phyloP scores from a whole-genome alignment of 2,888 invertebrate genomes.

The Rhogogaster chlorosoma region DNA sequence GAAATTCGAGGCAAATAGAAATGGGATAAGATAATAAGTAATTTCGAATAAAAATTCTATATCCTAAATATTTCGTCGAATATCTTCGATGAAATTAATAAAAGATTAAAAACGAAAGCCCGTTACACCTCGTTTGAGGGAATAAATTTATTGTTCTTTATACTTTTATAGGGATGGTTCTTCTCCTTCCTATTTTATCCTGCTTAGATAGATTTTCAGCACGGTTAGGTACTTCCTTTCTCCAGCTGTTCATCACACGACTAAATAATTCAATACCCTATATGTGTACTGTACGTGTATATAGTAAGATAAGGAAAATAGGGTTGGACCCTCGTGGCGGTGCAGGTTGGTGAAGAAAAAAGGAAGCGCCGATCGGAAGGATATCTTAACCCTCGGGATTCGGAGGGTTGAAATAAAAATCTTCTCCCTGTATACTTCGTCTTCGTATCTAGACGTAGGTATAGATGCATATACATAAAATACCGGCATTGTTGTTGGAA shows the following conservation, averaged over 20 bases:
- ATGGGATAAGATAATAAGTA: too few relatives aligned
- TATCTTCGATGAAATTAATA: too few relatives aligned
- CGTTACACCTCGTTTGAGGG: not conserved
- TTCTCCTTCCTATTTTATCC: not conserved
- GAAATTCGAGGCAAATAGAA: too few relatives aligned
- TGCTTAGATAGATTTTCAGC: not conserved
- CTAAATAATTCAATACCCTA: conserved; percentile 26
- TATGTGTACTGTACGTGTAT: not conserved
- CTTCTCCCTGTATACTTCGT: not conserved
- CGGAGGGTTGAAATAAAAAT: conserved; percentile 2
- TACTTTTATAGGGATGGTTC: not conserved
- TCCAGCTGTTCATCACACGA: conserved; percentile 2
- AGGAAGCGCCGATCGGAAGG: not conserved
- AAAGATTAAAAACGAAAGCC: not conserved
- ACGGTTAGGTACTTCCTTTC: not conserved
- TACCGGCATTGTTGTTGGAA: too few relatives aligned
- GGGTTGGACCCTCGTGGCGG: not conserved
- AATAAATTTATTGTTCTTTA: not conserved
- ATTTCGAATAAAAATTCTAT: too few relatives aligned
- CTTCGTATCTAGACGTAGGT: not conserved
- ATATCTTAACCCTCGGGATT: conserved; percentile 20
- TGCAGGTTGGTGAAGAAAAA: not conserved
- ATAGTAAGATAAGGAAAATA: not conserved
- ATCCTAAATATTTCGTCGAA: too few relatives aligned
- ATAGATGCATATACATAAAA: not conserved